Evolutionary conservation across 53 echinoderm and acorn worm species (phyloP), one percentile per base, ranked within the genome.

Genomic region (Echinometra lucunter): DNA sequence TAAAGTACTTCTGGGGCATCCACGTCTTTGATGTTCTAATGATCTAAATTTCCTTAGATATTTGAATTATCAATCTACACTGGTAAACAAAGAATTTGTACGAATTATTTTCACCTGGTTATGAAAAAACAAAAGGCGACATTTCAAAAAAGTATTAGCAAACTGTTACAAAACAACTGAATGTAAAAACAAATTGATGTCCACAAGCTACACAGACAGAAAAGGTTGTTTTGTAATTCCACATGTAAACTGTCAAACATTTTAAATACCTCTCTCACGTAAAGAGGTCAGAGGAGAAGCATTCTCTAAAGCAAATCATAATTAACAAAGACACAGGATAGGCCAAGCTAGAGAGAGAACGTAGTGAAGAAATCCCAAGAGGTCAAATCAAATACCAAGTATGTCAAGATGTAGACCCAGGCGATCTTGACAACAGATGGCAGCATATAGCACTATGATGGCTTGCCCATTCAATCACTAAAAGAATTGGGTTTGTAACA

Each of bases 351-450:
- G 21, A 44, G 78, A 44, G 78, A 21, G 78, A 5, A 40, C 19
- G 38, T 8, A 78, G 42, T 78, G 21, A 78, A 78, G 38, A 8
- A 38, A n/a, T 85, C 85, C 30, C 1, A n/a, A 85, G 47, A 45
- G 15, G 28, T n/a, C 12, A 85, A 49, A 85, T 49, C 85, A 85
- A 85, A 85, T 85, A 85, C 49, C 85, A 12, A 28, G 85, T 21
- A 85, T 10, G 85, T 28, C 85, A 47, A 12, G 37, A 25, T 12
- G 9, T 44, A 49, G 45, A 85, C 10, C 12, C 3, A 28, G 2
- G 3, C 17, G 16, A 7, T 23, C 0, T 40, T 21, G 25, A 49
- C 85, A n/a, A 85, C 45, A 85, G 85, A 85, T 27, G 85, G 85
- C 85, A 85, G 85, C 30, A 85, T 85, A 15, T 49, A 28, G 49